Percentiles rank a stretch among this genome's conserved stretches.
phyloP scores from a whole-genome alignment of 2,888 invertebrate genomes.

The Nipponacmea schrenckii region DNA sequence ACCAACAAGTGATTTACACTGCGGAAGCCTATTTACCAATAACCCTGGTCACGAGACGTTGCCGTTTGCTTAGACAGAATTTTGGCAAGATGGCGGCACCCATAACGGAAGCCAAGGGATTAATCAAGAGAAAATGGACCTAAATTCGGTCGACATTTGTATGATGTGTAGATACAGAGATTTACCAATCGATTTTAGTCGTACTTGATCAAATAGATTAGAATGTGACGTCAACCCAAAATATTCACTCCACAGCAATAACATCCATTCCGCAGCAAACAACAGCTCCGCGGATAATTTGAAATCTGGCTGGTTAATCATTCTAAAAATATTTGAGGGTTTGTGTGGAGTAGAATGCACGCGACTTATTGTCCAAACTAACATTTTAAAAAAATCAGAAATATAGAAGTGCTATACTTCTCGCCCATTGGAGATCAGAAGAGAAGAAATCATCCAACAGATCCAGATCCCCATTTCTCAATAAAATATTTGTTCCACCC shows the following conservation, averaged over 20 bases:
- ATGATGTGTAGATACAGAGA: conserved; percentile 3
- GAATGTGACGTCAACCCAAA: conserved; percentile 9
- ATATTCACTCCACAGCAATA: conserved; percentile 6
- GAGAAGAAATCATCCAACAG: too few species aligned
- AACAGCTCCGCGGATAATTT: background rate
- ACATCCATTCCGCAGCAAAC: conserved; percentile 3
- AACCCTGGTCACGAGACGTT: conserved; percentile 16
- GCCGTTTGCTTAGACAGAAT: conserved; percentile 12
- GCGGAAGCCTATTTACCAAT: background rate
- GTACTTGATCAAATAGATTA: background rate
- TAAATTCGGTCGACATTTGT: background rate
- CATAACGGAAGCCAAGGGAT: conserved; percentile 13
- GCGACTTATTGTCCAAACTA: background rate
- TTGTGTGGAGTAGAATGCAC: background rate
- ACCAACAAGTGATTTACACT: background rate
- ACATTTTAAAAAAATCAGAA: too few species aligned
- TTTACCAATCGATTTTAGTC: background rate
- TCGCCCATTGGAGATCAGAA: too few species aligned
- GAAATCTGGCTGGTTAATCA: background rate
- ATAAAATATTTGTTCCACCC: too few species aligned
- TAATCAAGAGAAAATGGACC: conserved; percentile 8
- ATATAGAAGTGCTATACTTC: too few species aligned
- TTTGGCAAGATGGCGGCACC: conserved; percentile 14
- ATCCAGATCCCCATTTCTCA: too few species aligned
- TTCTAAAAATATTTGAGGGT: background rate